Evolutionary conservation across 2,888 invertebrate species (phyloP), one percentile per base, ranked within the genome.

Genomic region (Noctua comes): DNA sequence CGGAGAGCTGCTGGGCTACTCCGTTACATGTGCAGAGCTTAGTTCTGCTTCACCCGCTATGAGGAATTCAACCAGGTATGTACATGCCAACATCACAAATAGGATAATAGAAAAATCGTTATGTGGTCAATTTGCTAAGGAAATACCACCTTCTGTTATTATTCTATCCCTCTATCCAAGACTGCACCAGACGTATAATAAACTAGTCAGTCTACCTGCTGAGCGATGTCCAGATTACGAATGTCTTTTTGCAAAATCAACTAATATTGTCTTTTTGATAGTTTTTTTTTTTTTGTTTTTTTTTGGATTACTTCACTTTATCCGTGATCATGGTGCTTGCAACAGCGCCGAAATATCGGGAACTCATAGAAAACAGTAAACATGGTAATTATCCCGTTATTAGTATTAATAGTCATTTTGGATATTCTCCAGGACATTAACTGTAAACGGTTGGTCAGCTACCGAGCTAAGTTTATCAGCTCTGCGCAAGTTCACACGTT

Each of bases 401-500:
- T n/a, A n/a, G n/a, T n/a, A n/a, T n/a, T n/a, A n/a, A n/a, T n/a
- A n/a, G n/a, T n/a, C n/a, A n/a, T n/a, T n/a, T 27, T 82, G 7
- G 11, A 13, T 82, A 93, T 31, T 97, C 90, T 97, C 95, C 90
- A 96, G 96, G 73, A 96, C 96, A 0, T 86, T 97, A 10, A 97
- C 97, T 73, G 98, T 98, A 24, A 98, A 98, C 91, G 98, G 98
- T 0, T 98, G 98, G 98, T 98, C 98, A 0, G 94, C 97, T 0
- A 97, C 97, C 16, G 97, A 97, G 86, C 96, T 98, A 70, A 97
- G 97, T 46, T 93, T 98, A 54, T 97, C 97, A 8, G 97, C 98
- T 0, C 94, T 98, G 46, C 97, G 97, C 79, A 98, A 98, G 91
- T 98, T 98, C 92, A 98, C 98, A 0, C 97, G 98, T 73, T 99